Evolutionary conservation across 2,797 vertebrate genomes (phyloP).

Genomic region (Pangasius krempfi): DNA sequence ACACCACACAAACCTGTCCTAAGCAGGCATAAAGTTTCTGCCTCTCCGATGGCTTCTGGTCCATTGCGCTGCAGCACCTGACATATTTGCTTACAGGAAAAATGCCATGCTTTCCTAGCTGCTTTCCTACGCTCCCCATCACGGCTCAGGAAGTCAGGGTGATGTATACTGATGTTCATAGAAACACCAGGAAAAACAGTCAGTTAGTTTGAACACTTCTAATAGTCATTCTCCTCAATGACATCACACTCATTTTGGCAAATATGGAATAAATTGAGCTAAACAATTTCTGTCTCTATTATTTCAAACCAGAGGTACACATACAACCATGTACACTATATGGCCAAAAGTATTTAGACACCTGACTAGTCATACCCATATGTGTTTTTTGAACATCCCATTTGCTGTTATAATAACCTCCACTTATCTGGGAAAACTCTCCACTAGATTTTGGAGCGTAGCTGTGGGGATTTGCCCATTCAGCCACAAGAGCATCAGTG

Average conservation of each 20-base stretch:
- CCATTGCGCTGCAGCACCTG: slow-evolving; percentile 61
- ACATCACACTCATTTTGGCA: neutral
- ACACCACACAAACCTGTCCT: slow-evolving; percentile 62
- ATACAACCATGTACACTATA: neutral
- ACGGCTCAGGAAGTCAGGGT: slow-evolving; percentile 67
- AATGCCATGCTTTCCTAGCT: slow-evolving; percentile 67
- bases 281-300: neutral
- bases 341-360: neutral
- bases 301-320: neutral
- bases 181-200: neutral
- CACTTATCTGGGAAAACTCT: neutral
- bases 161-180: slow-evolving; percentile 59
- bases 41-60: slow-evolving; percentile 57
- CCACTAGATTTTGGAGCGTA: neutral
- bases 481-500: neutral
- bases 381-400: neutral
- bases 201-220: neutral
- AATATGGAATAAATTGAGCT: neutral
- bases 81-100: slow-evolving; percentile 60
- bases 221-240: neutral
- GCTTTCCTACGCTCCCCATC: slow-evolving; percentile 63
- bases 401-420: neutral
- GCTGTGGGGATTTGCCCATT: neutral
- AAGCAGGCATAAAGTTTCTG: slow-evolving; percentile 61
- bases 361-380: neutral